Percentiles rank a stretch among this genome's conserved stretches.
These are phyloP conservation scores for Lampropteryx suffumata DNA, from an alignment of 2,888 invertebrate genomes.

Conservation along the genomic window DNA sequence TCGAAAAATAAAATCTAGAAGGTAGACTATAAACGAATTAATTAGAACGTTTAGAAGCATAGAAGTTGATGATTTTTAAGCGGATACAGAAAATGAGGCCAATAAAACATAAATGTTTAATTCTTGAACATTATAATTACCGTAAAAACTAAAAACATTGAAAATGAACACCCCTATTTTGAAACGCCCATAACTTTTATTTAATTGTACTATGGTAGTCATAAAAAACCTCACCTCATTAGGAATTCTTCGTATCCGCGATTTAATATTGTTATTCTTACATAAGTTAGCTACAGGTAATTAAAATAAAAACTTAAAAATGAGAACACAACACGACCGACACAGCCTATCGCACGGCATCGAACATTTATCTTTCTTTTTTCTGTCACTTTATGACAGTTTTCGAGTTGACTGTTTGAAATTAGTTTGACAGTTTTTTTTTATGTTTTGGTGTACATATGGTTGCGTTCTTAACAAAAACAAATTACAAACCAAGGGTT, in stretches of 20 bases:
- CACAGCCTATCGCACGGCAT: conserved; percentile 2
- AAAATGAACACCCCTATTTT: conserved; percentile 18
- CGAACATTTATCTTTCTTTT: conserved; percentile 1
- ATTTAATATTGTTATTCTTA: background rate
- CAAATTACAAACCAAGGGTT: background rate
- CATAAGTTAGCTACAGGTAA: background rate
- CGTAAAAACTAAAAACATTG: conserved; percentile 12
- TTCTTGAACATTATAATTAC: background rate
- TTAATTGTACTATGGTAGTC: background rate
- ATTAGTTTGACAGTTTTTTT: too few species aligned
- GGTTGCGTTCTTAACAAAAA: conserved; percentile 5
- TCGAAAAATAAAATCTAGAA: too few species aligned
- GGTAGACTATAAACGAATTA: background rate
- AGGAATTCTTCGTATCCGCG: background rate
- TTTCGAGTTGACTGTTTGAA: background rate
- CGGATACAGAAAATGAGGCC: background rate
- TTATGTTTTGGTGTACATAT: too few species aligned
- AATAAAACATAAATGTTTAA: background rate
- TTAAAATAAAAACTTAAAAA: conserved; percentile 4
- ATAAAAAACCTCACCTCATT: conserved; percentile 17
- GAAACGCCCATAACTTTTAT: conserved; percentile 3
- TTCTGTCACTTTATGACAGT: background rate
- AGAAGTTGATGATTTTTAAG: too few species aligned
- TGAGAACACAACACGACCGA: conserved; percentile 7
- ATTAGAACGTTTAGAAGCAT: too few species aligned